Evolutionary conservation across 2,113 vertebrate genomes (phyloP), one percentile per base, ranked within the genome.

Genomic region (Dryoscopus gambensis): DNA sequence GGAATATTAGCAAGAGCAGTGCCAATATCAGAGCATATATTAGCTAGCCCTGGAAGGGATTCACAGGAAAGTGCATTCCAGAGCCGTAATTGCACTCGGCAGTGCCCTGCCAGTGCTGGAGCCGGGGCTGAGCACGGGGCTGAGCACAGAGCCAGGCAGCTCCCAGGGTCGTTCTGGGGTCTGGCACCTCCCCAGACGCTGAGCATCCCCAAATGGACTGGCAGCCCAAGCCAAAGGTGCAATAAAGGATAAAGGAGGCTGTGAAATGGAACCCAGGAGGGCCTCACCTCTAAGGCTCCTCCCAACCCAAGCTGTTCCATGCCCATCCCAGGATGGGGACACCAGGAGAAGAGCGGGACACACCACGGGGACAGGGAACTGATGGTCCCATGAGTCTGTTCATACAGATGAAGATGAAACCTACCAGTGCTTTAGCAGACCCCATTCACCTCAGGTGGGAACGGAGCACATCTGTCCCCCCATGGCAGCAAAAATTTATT

Each of bases 121-220:
- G 37, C 53, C 3, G 35, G 47, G 14, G 76, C 42, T 4, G n/a
- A 17, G 64, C 27, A 1, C 2, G 0, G 22, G 15, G 73, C 40
- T 5, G 44, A 44, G 65, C 28, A 0, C 6, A 0, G 18, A 40
- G 31, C 76, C 79, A 33, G 55, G 50, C 39, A 65, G 47, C 15
- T 18, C 78, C 65, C 1, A 0, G 9, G 4, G 42, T 16, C 5
- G 0, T 2, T 0, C 13, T 2, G 1, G 60, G 62, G 3, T 4
- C 88, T 83, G 31, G 53, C 17, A 4, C n/a, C 44, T 18, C 62
- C 20, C 0, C 7, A 37, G 18, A 46, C n/a, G 10, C 57, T 1
- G 3, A 53, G 55, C 30, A 27, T 0, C 67, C 76, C 76, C 18
- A 1, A 4, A 30, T 2, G 64, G n/a, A 17, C 28, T 15, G 64